Evolutionary conservation across 2,888 invertebrate genomes (phyloP), one percentile per base, ranked within the genome.

Genomic region (Parapristionchus giblindavisi): DNA sequence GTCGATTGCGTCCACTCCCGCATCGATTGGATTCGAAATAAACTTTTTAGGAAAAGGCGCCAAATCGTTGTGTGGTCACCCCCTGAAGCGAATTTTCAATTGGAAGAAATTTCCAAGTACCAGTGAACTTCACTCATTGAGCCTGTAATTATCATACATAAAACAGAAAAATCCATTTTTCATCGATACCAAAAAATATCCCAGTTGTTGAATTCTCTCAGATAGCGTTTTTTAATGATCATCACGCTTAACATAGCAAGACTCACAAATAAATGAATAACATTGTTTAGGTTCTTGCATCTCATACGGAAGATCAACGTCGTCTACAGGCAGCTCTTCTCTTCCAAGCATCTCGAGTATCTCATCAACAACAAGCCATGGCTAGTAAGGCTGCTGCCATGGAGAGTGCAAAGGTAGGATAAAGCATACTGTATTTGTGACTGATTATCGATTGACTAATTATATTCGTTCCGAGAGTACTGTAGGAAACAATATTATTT

Each of bases 301-400:
- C 93, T 85, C 93, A 93, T 0, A 91, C 92, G 0, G 93, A 94
- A 75, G 90, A 96, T 75, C 92, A 94, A 79, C 91, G 91, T 70
- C 93, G 93, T 89, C 89, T 98, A 73, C 96, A 96, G 89, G 92
- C 92, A 75, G 96, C 96, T 0, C 92, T 97, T 65, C 66, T 78
- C 5, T 75, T 83, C 48, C 80, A 80, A 72, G 77, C 83, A 0
- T 76, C 78, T 0, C 34, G 70, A 27, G 72, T 43, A 0, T 32
- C 80, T 60, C 79, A 79, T 21, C 61, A 63, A 11, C 60, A 66
- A 11, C n/a, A 38, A 52, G 72, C 48, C 29, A 34, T 56, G 32
- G 51, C 58, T 29, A 76, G 56, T 14, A 63, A 65, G 38, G 73
- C 66, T 0, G 58, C 76, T 1, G 76, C 65, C 29, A 54, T 40